phyloP scores from a whole-genome alignment of 2,113 vertebrate species.

The Gavialis gangeticus region DNA sequence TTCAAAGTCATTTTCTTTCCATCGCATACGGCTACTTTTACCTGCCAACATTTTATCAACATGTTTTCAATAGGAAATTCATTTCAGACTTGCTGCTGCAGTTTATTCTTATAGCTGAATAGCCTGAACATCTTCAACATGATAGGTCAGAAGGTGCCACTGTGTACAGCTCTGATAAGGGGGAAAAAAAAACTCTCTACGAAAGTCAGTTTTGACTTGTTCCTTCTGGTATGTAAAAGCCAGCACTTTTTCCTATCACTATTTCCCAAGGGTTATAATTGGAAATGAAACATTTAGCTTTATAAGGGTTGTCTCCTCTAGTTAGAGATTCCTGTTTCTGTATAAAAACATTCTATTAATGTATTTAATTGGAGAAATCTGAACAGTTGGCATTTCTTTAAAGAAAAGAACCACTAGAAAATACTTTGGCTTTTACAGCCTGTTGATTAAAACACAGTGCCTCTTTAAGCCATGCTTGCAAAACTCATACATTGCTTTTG shows the following conservation, averaged over 20 bases:
- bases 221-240: constrained; percentile 25
- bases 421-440: constrained; percentile 19
- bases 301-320: constrained; percentile 36
- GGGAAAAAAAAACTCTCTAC: constrained; percentile 45
- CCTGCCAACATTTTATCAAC: constrained; percentile 72
- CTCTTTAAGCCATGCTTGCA: neutral
- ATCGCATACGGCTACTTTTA: constrained; percentile 35
- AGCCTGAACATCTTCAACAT: constrained; percentile 53
- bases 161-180: constrained; percentile 67
- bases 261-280: constrained; percentile 40
- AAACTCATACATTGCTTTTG: neutral
- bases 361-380: constrained; percentile 56
- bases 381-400: constrained; percentile 17
- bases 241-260: constrained; percentile 42
- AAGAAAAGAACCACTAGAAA: constrained; percentile 2
- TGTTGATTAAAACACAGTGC: neutral
- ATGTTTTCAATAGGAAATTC: constrained; percentile 72
- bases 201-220: constrained; percentile 54
- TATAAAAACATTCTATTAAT: constrained; percentile 1
- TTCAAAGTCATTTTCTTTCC: constrained; percentile 69
- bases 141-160: constrained; percentile 64
- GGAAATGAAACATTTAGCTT: constrained; percentile 56
- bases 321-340: constrained; percentile 37
- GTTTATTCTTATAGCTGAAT: constrained; percentile 61
- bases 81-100: constrained; percentile 70